Percentiles rank a stretch among this genome's conserved stretches.
These are phyloP conservation scores for Calcarius lapponicus DNA, from an alignment of 2,797 vertebrate genomes.

Conservation along the genomic window DNA sequence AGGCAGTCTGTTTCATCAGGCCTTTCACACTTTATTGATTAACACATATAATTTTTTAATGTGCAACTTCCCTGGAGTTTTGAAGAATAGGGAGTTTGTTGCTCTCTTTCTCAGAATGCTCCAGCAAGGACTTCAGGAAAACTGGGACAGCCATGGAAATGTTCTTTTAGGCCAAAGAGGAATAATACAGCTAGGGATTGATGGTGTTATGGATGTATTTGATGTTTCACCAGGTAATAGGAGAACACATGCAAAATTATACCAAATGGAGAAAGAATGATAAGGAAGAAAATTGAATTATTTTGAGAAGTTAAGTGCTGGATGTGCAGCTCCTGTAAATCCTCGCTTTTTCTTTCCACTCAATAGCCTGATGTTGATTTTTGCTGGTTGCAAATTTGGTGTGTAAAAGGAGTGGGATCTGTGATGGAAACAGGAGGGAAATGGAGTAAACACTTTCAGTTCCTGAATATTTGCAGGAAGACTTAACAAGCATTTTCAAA, in stretches of 20 bases:
- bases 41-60: slow-evolving; percentile 65
- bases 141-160: not conserved
- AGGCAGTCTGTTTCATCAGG: slow-evolving; percentile 69
- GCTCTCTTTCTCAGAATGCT: not conserved
- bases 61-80: slow-evolving; percentile 33
- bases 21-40: slow-evolving; percentile 72
- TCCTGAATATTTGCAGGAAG: not conserved
- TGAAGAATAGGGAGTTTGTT: slow-evolving; percentile 34
- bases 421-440: not conserved
- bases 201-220: not conserved
- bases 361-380: not conserved
- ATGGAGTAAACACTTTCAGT: not conserved
- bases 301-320: not conserved
- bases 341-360: not conserved
- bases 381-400: not conserved
- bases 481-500: not conserved
- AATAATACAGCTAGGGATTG: not conserved
- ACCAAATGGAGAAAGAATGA: not conserved
- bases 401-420: not conserved
- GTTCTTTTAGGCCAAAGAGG: not conserved
- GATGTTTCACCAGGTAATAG: not conserved
- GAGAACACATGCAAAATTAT: not conserved
- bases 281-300: not conserved
- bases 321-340: not conserved
- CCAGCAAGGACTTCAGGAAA: not conserved